These are phyloP conservation scores for Heliothis virescens DNA, from an alignment of 1,140 invertebrate species.

Conservation along the genomic window DNA sequence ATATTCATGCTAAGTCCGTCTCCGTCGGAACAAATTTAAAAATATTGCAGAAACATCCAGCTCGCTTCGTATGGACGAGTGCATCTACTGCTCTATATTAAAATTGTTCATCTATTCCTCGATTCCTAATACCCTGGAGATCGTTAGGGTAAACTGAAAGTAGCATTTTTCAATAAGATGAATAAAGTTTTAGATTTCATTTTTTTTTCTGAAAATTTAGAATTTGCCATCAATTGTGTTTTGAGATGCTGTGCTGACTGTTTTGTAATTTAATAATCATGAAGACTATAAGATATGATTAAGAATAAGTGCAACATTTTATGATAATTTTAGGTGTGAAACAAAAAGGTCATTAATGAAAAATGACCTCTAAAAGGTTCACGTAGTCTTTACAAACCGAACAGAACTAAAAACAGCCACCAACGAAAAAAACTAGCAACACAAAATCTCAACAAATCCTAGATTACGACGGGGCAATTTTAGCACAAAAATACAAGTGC, in stretches of 20 bases:
- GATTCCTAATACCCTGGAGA: background rate
- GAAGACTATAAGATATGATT: too few species aligned
- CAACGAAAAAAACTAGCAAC: conserved; percentile 43
- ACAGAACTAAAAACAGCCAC: conserved; percentile 17
- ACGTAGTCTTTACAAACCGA: background rate
- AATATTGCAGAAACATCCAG: conserved; percentile 40
- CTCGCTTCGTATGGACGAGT: conserved; percentile 1
- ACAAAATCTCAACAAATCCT: conserved; percentile 54
- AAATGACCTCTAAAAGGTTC: background rate
- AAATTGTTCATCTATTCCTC: conserved; percentile 44
- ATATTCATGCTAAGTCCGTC: conserved; percentile 37
- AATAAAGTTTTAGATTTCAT: too few species aligned
- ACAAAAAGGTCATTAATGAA: background rate
- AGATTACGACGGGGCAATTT: conserved; percentile 58
- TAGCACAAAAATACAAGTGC: conserved; percentile 64
- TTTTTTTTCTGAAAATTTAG: too few species aligned
- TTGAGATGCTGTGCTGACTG: too few species aligned
- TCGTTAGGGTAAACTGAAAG: too few species aligned
- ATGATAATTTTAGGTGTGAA: too few species aligned
- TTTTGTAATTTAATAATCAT: too few species aligned
- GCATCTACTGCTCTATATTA: conserved; percentile 54
- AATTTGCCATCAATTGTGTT: too few species aligned
- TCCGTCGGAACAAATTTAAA: conserved; percentile 42
- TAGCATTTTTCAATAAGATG: too few species aligned
- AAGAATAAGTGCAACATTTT: too few species aligned